Evolutionary conservation across 2,113 vertebrate species (phyloP).

Genomic region (Prunella himalayana): DNA sequence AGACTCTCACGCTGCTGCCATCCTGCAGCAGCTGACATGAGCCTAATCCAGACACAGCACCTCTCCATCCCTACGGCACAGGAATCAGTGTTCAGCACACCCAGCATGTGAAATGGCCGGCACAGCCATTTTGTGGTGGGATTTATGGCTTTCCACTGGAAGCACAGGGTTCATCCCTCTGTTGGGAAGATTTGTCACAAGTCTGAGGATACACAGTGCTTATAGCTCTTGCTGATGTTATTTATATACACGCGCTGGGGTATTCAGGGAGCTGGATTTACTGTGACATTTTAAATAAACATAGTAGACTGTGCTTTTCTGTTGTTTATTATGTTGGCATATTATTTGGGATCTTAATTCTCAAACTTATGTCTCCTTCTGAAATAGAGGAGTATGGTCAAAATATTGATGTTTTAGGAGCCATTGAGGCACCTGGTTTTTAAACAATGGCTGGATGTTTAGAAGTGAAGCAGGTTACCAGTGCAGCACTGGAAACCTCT

Average conservation of each 20-base stretch:
- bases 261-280: neutral
- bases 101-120: neutral
- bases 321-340: neutral
- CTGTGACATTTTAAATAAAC: neutral
- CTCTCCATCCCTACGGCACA: rapidly evolving
- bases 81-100: neutral
- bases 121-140: constrained; percentile 9
- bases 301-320: neutral
- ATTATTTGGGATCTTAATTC: neutral
- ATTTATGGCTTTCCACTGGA: neutral
- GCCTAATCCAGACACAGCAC: neutral
- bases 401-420: neutral
- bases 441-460: neutral
- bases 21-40: neutral
- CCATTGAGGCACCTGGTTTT: neutral
- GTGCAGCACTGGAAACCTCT: neutral
- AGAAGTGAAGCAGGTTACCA: neutral
- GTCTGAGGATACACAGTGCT: neutral
- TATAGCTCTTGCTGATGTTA: neutral
- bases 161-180: neutral
- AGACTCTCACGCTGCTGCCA: neutral
- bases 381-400: neutral
- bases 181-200: neutral
- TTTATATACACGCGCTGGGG: neutral
- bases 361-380: neutral